A percentile compares a stretch with the other conserved stretches of the same genome.
phyloP scores from a whole-genome alignment of 2,888 invertebrate genomes.

The Venusia cambrica region DNA sequence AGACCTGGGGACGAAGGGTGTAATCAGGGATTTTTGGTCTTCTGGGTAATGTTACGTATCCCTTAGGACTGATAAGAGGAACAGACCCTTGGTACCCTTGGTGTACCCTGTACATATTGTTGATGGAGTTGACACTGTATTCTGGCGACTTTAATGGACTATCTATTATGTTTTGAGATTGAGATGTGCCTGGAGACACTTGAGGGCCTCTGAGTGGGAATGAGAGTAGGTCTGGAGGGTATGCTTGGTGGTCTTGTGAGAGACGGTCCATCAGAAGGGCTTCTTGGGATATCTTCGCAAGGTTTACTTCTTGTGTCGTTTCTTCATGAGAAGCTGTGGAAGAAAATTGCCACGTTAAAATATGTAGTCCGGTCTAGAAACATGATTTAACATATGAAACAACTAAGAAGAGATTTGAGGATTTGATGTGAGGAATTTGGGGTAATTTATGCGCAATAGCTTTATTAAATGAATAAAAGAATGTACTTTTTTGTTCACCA shows the following conservation, averaged over 20 bases:
- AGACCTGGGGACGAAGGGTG: constrained; percentile 64
- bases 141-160: constrained; percentile 68
- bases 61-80: constrained; percentile 83
- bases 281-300: constrained; percentile 76
- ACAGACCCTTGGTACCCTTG: constrained; percentile 81
- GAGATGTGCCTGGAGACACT: constrained; percentile 73
- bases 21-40: constrained; percentile 85
- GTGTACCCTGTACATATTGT: constrained; percentile 71
- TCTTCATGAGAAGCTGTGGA: constrained; percentile 81
- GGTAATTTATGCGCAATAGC: no score
- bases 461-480: no score
- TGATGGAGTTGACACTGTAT: constrained; percentile 54
- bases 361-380: no score
- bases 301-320: constrained; percentile 81
- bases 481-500: no score
- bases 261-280: constrained; percentile 65
- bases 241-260: constrained; percentile 80
- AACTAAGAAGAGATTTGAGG: no score
- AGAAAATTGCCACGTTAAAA: constrained; percentile 28
- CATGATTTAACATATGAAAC: no score
- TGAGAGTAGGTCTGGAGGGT: constrained; percentile 91
- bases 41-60: constrained; percentile 93
- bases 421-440: no score
- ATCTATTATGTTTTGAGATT: constrained; percentile 38
- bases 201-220: constrained; percentile 83